Conservation (phyloP, 2,113 vertebrate genomes). For the Psephotus haematonotus region DNA sequence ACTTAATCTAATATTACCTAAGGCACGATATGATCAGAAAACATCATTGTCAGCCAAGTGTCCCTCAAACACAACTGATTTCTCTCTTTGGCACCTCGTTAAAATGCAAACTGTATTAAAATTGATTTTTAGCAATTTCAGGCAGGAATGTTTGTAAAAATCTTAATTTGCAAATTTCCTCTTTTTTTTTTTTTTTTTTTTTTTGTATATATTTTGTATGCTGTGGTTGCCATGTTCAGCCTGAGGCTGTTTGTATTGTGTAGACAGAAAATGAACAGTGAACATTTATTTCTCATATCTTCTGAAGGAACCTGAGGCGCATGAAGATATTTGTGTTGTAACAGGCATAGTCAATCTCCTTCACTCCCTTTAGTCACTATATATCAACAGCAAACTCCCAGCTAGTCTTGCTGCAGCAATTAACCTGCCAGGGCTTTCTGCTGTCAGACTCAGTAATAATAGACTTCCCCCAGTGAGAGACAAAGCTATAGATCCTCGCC, state of each 20-base stretch:
- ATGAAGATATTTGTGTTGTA: slow-evolving; percentile 82
- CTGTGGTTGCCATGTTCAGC: slow-evolving; percentile 71
- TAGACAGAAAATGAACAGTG: slow-evolving; percentile 80
- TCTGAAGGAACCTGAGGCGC: slow-evolving; percentile 79
- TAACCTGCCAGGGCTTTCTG: slow-evolving; percentile 80
- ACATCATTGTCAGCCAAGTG: slow-evolving; percentile 59
- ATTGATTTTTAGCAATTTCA: slow-evolving; percentile 81
- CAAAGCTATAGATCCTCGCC: slow-evolving; percentile 70
- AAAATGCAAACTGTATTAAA: slow-evolving; percentile 82
- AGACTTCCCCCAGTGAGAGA: slow-evolving; percentile 72
- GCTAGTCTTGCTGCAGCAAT: slow-evolving; percentile 78
- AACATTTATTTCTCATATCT: slow-evolving; percentile 84
- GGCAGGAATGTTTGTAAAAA: slow-evolving; percentile 78
- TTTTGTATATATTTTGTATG: slow-evolving; percentile 38
- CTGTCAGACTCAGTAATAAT: slow-evolving; percentile 78
- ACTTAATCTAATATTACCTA: slow-evolving; percentile 69
- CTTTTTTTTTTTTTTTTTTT: neutral
- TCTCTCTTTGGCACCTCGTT: slow-evolving; percentile 76
- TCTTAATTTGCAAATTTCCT: slow-evolving; percentile 78
- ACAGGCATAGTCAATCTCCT: slow-evolving; percentile 79
- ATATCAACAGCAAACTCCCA: slow-evolving; percentile 78
- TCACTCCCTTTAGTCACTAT: slow-evolving; percentile 75
- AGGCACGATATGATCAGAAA: slow-evolving; percentile 67
- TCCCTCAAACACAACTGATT: slow-evolving; percentile 71
- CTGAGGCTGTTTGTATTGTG: slow-evolving; percentile 82